These are phyloP conservation scores for Parasteatoda tepidariorum DNA, from an alignment of 1,140 invertebrate genomes.

Conservation along the genomic window DNA sequence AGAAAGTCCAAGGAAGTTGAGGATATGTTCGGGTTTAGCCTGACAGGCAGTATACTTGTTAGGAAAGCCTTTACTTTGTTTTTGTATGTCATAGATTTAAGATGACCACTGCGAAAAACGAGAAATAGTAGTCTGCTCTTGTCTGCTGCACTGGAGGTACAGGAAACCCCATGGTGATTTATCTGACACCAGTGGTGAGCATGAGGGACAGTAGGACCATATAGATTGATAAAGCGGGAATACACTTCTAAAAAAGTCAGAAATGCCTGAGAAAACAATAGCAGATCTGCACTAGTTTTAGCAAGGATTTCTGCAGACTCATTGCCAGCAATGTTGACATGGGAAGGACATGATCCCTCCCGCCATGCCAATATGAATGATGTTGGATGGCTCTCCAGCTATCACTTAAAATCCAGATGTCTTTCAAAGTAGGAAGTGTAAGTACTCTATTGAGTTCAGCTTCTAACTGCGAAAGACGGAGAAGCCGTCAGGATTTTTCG, in stretches of 20 bases:
- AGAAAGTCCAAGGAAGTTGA: not conserved
- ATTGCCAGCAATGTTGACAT: not conserved
- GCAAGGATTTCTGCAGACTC: not conserved
- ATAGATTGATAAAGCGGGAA: not conserved
- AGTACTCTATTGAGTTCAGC: not conserved
- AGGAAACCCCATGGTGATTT: not conserved
- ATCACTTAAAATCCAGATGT: conserved; percentile 1
- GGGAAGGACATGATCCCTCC: not conserved
- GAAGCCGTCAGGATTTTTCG: not conserved
- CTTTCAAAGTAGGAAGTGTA: not conserved
- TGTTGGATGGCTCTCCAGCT: not conserved
- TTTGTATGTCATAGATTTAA: not conserved
- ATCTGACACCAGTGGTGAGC: not conserved
- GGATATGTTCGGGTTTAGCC: not conserved
- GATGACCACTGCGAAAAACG: not conserved
- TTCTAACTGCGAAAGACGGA: not conserved
- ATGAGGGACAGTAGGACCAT: not conserved
- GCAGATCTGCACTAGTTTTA: not conserved
- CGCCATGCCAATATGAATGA: not conserved
- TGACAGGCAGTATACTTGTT: not conserved
- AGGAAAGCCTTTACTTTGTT: not conserved
- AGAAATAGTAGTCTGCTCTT: not conserved
- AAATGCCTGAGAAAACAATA: not conserved
- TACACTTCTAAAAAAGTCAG: not conserved
- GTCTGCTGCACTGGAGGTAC: not conserved